Evolutionary conservation across 37 sponge, comb jelly and placozoan species (phyloP), one percentile per base, ranked within the genome.

Genomic region (Aphrocallistes beatrix): DNA sequence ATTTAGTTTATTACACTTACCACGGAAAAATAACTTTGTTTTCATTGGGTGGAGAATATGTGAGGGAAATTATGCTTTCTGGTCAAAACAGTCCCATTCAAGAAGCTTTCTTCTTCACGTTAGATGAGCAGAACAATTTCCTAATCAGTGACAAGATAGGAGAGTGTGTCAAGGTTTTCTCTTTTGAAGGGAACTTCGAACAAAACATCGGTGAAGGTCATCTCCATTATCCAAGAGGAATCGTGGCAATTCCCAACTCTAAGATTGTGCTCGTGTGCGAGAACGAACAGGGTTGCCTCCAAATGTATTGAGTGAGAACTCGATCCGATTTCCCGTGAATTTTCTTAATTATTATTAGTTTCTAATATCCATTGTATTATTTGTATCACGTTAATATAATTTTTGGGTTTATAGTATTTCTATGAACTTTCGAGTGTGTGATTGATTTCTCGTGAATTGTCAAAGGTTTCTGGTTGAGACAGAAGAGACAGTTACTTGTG

Each of bases 241-340:
- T 60, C 10, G 75, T 30, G 8, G 75, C n/a, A 13, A 60, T 30
- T 25, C 28, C 10, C 28, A 30, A 60, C 34, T 60, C 32, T 13
- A 60, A 13, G 75, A 60, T 60, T 19, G n/a, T 60, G n/a, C 75
- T 25, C n/a, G 75, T 60, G 28, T 60, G 75, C 34, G 75, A 60
- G 75, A 60, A 60, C 75, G n/a, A 60, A 6, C 28, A 60, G n/a
- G 75, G 75, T 6, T 19, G 28, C 25, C n/a, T 60, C 75, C 75
- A 60, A 60, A 60, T 60, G n/a, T 60, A 60, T 13, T 60, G 75
- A 60, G n/a, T n/a, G n/a, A n/a, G n/a, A n/a, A n/a, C n/a, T n/a
- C n/a, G n/a, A n/a, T n/a, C n/a, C n/a, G n/a, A n/a, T n/a, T n/a
- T n/a, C n/a, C n/a, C n/a, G n/a, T n/a, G n/a, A n/a, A n/a, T n/a